Percentiles rank a stretch among this genome's conserved stretches.
These are phyloP conservation scores for Alcedo quadribrachys DNA, from an alignment of 2,797 vertebrate species.

Conservation along the genomic window DNA sequence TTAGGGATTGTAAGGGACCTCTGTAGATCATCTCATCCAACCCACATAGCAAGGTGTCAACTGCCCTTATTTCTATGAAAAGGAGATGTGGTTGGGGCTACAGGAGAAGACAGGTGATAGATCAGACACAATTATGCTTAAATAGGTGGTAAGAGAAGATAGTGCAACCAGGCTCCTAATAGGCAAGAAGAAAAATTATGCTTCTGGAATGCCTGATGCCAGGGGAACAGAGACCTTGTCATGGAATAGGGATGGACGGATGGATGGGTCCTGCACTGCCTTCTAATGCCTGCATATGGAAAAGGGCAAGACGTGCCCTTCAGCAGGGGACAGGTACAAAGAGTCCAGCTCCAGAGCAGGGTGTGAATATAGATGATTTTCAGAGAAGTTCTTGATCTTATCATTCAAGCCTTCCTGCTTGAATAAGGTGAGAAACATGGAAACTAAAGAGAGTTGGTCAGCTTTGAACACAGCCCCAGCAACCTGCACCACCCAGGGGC, in stretches of 20 bases:
- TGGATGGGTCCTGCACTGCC: not conserved
- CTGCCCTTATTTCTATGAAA: not conserved
- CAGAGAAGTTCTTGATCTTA: constrained; percentile 28
- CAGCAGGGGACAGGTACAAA: not conserved
- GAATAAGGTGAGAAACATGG: not conserved
- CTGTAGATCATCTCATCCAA: not conserved
- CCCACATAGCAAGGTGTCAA: accelerated
- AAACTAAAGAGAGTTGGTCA: not conserved
- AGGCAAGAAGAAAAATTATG: not conserved
- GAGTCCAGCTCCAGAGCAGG: not conserved
- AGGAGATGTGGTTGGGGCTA: not conserved
- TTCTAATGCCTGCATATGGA: not conserved
- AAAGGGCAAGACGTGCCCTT: not conserved
- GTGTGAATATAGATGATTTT: constrained; percentile 27
- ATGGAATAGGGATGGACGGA: not conserved
- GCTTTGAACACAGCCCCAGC: not conserved
- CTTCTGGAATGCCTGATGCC: not conserved
- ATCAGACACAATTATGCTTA: not conserved
- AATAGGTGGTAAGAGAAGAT: not conserved
- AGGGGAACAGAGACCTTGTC: accelerated
- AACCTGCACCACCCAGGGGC: accelerated
- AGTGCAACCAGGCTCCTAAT: not conserved
- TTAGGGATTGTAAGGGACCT: not conserved
- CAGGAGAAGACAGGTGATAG: not conserved
- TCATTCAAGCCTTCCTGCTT: not conserved